A percentile compares a stretch with the other conserved stretches of the same genome.
Conservation (phyloP, 1,140 invertebrate species). For the Tigriopus japonicus region DNA sequence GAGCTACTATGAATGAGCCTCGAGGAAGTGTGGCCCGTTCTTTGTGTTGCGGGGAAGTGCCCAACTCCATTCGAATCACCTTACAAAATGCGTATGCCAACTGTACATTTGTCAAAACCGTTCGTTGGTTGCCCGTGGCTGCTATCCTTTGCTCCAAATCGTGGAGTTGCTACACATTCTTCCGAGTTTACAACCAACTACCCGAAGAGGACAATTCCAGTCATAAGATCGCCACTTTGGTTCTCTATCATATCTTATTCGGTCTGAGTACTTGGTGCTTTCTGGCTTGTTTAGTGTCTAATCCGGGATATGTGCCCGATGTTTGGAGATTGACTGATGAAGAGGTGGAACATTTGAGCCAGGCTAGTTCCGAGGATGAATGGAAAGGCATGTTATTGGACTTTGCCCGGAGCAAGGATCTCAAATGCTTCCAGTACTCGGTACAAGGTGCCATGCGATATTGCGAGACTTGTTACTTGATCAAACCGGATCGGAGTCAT, state of each 20-base stretch:
- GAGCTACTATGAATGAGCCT: too few relatives aligned
- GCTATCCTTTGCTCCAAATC: constrained; percentile 70
- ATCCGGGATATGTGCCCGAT: too few relatives aligned
- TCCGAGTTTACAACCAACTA: constrained; percentile 46
- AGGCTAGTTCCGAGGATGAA: too few relatives aligned
- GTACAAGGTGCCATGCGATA: constrained; percentile 33
- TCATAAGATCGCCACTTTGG: constrained; percentile 12
- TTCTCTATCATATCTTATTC: constrained; percentile 71
- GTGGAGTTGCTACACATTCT: constrained; percentile 97
- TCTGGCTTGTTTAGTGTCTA: too few relatives aligned
- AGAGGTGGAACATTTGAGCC: too few relatives aligned
- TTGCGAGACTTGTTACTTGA: constrained; percentile 78
- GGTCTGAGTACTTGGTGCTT: constrained; percentile 62
- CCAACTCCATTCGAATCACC: too few relatives aligned
- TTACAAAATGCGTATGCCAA: too few relatives aligned
- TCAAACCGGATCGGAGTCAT: constrained; percentile 84
- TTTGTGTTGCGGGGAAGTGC: too few relatives aligned
- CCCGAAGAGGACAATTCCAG: not conserved
- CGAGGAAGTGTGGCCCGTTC: too few relatives aligned
- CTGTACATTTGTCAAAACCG: too few relatives aligned
- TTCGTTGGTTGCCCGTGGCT: constrained; percentile 66
- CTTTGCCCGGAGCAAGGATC: not conserved
- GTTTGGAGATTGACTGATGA: too few relatives aligned
- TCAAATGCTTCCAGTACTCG: not conserved
- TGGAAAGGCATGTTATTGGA: not conserved